These are phyloP conservation scores for Leguminivora glycinivorella DNA, from an alignment of 1,140 invertebrate genomes.

Conservation along the genomic window DNA sequence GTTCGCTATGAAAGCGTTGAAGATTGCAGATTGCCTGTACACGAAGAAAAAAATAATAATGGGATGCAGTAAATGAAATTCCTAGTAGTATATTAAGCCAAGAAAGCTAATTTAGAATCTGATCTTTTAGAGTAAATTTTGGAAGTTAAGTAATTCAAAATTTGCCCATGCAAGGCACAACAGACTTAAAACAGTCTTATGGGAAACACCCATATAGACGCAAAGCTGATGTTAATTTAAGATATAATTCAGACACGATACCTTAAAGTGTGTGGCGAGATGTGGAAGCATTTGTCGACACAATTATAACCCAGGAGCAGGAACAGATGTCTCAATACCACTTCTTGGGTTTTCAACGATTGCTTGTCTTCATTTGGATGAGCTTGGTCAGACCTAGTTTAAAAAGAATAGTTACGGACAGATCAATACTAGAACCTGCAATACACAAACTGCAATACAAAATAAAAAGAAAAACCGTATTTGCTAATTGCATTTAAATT, in stretches of 20 bases:
- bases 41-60: slow-evolving; percentile 6
- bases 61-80: background rate
- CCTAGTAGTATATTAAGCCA: background rate
- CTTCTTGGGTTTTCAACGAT: slow-evolving; percentile 87
- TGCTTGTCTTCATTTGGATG: slow-evolving; percentile 92
- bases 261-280: slow-evolving; percentile 93
- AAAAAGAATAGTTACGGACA: background rate
- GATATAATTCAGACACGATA: slow-evolving; percentile 55
- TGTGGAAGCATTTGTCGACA: slow-evolving; percentile 93
- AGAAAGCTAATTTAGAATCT: too few relatives aligned
- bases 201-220: too few relatives aligned
- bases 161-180: too few relatives aligned
- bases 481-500: too few relatives aligned
- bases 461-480: too few relatives aligned
- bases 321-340: slow-evolving; percentile 95
- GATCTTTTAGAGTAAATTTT: too few relatives aligned
- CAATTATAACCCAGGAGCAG: slow-evolving; percentile 96
- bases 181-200: too few relatives aligned
- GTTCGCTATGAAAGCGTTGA: slow-evolving; percentile 96
- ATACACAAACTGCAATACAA: too few relatives aligned
- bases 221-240: background rate
- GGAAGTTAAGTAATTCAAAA: too few relatives aligned
- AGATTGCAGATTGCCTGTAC: slow-evolving; percentile 91
- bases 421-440: background rate
- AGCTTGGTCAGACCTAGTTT: slow-evolving; percentile 80